Conservation (phyloP, 2,797 vertebrate genomes). For the Limosa lapponica region DNA sequence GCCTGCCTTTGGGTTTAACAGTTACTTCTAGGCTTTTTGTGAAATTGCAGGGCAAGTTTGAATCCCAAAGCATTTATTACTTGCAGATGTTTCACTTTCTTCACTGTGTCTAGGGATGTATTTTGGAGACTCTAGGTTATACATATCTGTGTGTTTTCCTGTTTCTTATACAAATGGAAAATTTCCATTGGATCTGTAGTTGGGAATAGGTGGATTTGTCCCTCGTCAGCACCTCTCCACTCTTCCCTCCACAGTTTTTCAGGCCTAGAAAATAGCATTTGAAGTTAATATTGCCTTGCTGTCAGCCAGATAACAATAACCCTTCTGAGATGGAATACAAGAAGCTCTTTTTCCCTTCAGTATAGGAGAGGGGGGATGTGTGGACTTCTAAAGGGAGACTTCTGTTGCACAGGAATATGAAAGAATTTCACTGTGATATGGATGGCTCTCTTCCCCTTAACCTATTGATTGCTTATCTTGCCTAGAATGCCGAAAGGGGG, state of each 20-base stretch:
- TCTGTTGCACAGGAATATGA: neutral
- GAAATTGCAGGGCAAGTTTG: neutral
- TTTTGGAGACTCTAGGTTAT: neutral
- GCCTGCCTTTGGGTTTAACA: neutral
- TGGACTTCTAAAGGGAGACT: neutral
- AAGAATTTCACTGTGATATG: neutral
- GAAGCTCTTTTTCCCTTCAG: neutral
- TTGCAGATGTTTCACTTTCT: neutral
- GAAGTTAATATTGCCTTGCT: neutral
- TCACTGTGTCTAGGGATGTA: neutral
- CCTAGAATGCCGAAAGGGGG: neutral
- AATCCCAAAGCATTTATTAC: neutral
- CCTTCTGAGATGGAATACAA: neutral
- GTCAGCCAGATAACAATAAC: neutral
- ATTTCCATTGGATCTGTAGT: neutral
- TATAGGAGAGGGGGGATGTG: rapidly evolving
- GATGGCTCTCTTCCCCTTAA: neutral
- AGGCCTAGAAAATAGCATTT: neutral
- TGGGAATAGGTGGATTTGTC: neutral
- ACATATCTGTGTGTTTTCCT: neutral
- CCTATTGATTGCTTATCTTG: neutral
- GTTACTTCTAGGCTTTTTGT: neutral
- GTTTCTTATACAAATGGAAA: neutral
- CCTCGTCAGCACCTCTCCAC: neutral
- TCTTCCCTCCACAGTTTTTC: neutral